Percentiles rank a stretch among this genome's conserved stretches.
phyloP scores from a whole-genome alignment of 2,797 vertebrate genomes.

The Podargus strigoides region DNA sequence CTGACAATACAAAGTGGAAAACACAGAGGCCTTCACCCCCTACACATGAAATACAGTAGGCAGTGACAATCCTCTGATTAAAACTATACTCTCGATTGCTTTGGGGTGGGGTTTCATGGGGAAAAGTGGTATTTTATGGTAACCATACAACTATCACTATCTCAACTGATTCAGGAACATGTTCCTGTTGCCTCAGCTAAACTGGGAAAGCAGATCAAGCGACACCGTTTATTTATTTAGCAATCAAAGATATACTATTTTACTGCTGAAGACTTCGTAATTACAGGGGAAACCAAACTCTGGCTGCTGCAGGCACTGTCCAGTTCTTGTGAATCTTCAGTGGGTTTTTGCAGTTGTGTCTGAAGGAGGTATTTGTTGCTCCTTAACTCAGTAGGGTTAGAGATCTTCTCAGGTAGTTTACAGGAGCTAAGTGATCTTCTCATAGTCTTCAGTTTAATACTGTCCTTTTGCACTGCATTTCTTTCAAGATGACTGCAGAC shows the following conservation, averaged over 20 bases:
- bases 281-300: not conserved
- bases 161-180: not conserved
- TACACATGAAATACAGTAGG: fast-evolving
- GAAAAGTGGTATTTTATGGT: not conserved
- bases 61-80: not conserved
- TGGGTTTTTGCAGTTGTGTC: not conserved
- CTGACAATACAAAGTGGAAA: not conserved
- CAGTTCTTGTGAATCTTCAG: not conserved
- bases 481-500: not conserved
- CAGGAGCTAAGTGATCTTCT: not conserved
- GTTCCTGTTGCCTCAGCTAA: not conserved
- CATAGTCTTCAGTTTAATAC: not conserved
- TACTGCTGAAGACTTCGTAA: constrained; percentile 45
- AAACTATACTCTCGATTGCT: not conserved
- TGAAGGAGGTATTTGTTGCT: not conserved
- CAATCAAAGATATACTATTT: not conserved
- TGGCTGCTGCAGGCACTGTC: not conserved
- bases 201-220: not conserved
- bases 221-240: not conserved
- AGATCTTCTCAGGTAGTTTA: not conserved
- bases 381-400: not conserved
- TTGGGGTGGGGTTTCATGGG: not conserved
- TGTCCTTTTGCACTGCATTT: not conserved
- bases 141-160: not conserved
- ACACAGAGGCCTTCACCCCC: not conserved